phyloP scores from a whole-genome alignment of 2,113 vertebrate genomes.

The Ciconia maguari region DNA sequence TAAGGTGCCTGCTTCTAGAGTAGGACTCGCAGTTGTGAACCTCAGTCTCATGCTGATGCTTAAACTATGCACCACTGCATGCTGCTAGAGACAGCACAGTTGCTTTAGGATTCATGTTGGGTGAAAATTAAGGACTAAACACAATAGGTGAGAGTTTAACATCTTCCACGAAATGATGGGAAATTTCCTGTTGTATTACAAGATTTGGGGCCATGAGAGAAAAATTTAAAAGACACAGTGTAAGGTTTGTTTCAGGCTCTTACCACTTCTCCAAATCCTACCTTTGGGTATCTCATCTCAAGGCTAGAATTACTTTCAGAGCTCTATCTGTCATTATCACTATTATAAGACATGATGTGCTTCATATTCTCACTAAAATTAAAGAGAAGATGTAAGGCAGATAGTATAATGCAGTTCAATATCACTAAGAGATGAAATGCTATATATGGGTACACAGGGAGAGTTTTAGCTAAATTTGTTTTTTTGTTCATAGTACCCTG shows the following conservation, averaged over 20 bases:
- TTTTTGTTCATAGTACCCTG: constrained; percentile 18
- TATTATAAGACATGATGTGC: background rate
- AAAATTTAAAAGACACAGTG: background rate
- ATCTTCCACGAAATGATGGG: background rate
- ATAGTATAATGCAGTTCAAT: background rate
- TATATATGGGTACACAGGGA: background rate
- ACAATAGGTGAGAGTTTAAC: background rate
- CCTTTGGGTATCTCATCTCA: background rate
- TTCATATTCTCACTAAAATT: constrained; percentile 46
- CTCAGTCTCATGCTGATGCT: background rate
- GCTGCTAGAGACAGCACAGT: background rate
- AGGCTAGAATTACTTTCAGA: constrained; percentile 5
- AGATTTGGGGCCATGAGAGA: background rate
- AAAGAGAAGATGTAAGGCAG: constrained; percentile 1
- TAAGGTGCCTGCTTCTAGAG: background rate
- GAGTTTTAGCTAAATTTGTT: constrained; percentile 35
- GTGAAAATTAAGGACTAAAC: background rate
- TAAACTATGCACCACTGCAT: background rate
- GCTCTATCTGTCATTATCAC: background rate
- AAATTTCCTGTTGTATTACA: constrained; percentile 1
- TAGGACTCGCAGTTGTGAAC: background rate
- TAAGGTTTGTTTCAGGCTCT: background rate
- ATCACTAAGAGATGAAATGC: constrained; percentile 16
- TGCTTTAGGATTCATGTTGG: background rate
- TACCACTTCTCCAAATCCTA: background rate